Evolutionary conservation across 2,113 vertebrate species (phyloP), one percentile per base, ranked within the genome.

Genomic region (Coryphaenoides rupestris): DNA sequence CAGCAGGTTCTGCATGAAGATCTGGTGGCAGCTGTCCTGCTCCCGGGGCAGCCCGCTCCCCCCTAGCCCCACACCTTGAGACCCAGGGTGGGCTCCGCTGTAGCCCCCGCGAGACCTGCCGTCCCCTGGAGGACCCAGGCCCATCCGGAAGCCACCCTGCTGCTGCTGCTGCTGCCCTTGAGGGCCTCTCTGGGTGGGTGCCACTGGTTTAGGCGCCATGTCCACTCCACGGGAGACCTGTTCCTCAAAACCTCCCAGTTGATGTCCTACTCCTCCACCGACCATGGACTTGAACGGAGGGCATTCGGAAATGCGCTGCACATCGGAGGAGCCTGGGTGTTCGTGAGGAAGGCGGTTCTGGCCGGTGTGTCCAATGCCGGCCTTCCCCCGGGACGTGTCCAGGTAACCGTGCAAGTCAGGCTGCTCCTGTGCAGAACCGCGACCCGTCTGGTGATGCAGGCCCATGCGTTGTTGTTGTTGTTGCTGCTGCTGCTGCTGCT

Each of bases 1-100:
- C 12, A 98, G 93, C 52, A 98, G 91, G 75, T 92, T 96, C 83
- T 98, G 96, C 96, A 98, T 98, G 75, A 98, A 99, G 64, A 91
- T 95, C 78, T 98, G 96, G 70, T 98, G 96, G 80, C 96, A 98
- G 10, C 90, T 91, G 7, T 98, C 97, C 53, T 92, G 94, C 6
- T 97, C 96, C 57, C 93, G 80, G 1, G 90, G 83, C 53, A 96
- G 58, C 4, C 88, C 64, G 9, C 92, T 89, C 65, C 92, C 90
- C 65, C 92, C 93, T 0, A 93, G 61, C 28, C 94, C 92, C 26
- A 94, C 84, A n/a, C 93, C 92, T 75, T 98, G 96, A 54, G 92
- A 79, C 12, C 92, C 89, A 3, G 86, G 70, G 64, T 91, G 89
- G 47, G 78, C 50, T 1, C 76, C 70, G 14, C 90, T 90, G 67